These are phyloP conservation scores for Danio rerio DNA, from an alignment of 2,113 vertebrate species.

Conservation along the genomic window GRCz12tu NC_133197.1:20271501-20272000, in stretches of 20 bases:
- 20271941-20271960: background rate
- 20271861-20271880: background rate
- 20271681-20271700: background rate
- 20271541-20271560: conserved; percentile 18
- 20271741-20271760: too few relatives aligned
- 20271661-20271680: background rate
- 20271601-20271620: background rate
- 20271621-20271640: background rate
- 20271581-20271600: background rate
- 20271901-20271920: background rate
- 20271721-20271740: background rate
- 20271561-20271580: background rate
- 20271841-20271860: background rate
- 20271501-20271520: conserved; percentile 53
- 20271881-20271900: background rate
- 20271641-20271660: background rate
- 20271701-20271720: background rate
- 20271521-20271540: conserved; percentile 30
- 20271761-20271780: background rate
- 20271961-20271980: background rate
- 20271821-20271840: background rate
- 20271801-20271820: background rate
- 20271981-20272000: background rate
- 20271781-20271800: too few relatives aligned
- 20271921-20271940: background rate